A percentile compares a stretch with the other conserved stretches of the same genome.
phyloP scores from a whole-genome alignment of 2,113 vertebrate species.

The Otis tarda region DNA sequence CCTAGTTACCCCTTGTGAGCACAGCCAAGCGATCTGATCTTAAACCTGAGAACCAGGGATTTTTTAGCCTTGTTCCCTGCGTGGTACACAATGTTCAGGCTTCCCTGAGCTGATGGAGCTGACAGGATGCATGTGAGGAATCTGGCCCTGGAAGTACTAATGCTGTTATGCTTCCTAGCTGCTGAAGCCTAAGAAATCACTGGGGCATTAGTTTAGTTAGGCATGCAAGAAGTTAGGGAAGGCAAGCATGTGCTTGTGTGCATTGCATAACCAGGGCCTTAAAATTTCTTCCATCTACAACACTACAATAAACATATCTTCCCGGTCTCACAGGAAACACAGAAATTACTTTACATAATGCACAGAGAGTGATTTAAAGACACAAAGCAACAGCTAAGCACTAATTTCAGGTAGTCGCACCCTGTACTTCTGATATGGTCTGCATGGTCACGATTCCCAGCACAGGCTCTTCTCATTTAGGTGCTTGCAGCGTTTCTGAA shows the following conservation, averaged over 20 bases:
- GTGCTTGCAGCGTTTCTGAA: neutral
- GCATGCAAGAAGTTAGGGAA: neutral
- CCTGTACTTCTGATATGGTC: neutral
- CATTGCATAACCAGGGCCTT: neutral
- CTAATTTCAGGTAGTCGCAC: neutral
- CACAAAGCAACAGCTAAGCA: neutral
- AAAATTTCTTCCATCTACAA: neutral
- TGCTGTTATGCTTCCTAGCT: neutral
- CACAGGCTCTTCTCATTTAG: neutral
- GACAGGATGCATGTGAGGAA: neutral
- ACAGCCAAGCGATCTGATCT: neutral
- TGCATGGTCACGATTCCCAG: neutral
- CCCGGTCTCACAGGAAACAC: neutral
- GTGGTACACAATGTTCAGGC: accelerated
- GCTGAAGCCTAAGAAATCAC: neutral
- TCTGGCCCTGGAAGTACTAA: neutral
- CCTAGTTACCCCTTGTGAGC: neutral
- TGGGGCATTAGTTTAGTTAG: accelerated
- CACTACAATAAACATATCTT: neutral
- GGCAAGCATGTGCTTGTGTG: neutral
- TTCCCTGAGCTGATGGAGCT: neutral
- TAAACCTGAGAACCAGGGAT: neutral
- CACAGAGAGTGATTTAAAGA: neutral
- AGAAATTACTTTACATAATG: neutral
- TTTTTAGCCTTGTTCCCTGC: neutral